These are phyloP conservation scores for Argyra leucocephala DNA, from an alignment of 2,888 invertebrate genomes.

Conservation along the genomic window DNA sequence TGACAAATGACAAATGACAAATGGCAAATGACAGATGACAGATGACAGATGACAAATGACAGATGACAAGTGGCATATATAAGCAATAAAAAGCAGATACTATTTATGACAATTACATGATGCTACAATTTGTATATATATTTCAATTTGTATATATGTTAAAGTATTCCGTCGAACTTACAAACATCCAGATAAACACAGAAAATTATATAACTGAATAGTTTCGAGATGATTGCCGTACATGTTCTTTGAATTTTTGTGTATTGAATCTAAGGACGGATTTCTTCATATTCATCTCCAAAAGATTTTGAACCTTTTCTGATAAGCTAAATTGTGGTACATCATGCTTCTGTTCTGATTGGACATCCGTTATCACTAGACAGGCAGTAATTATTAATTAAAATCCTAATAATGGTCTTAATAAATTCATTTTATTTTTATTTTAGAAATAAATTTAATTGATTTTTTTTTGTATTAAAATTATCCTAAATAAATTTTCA, in stretches of 20 bases:
- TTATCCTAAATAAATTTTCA: too few relatives aligned
- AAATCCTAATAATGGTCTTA: background rate
- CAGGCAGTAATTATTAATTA: conserved; percentile 28
- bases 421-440: background rate
- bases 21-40: too few relatives aligned
- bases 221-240: conserved; percentile 81
- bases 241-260: conserved; percentile 83
- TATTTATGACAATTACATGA: too few relatives aligned
- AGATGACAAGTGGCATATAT: too few relatives aligned
- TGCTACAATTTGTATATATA: too few relatives aligned
- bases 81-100: conserved; percentile 59
- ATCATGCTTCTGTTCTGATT: conserved; percentile 43
- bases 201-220: conserved; percentile 88
- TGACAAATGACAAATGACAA: too few relatives aligned
- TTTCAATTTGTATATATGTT: too few relatives aligned
- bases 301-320: conserved; percentile 78
- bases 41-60: too few relatives aligned
- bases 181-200: too few relatives aligned
- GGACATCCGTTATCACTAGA: conserved; percentile 34
- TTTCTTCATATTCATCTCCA: conserved; percentile 78
- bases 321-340: conserved; percentile 49
- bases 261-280: conserved; percentile 83
- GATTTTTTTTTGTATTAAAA: background rate
- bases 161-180: too few relatives aligned
- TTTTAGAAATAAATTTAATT: background rate